These are phyloP conservation scores for Eurystomus glaucurus DNA, from an alignment of 2,797 vertebrate species.

Conservation along the genomic window DNA sequence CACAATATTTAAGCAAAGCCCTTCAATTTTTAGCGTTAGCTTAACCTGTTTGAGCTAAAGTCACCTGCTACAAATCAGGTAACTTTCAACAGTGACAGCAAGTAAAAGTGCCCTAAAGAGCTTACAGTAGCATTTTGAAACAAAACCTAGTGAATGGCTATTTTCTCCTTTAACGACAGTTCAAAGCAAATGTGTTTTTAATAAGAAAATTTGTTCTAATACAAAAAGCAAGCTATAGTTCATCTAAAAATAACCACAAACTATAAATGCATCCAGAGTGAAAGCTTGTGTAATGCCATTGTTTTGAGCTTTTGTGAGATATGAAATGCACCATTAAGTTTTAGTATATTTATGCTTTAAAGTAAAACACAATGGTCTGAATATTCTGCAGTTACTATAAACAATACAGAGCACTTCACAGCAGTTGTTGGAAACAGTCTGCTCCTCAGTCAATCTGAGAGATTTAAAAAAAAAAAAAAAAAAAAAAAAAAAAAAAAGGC, in stretches of 20 bases:
- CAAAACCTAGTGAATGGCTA: background rate
- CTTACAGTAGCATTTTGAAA: background rate
- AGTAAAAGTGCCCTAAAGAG: background rate
- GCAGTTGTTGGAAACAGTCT: constrained; percentile 17
- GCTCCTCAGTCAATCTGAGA: background rate
- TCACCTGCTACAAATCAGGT: background rate
- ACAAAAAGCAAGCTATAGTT: background rate
- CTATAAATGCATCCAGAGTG: constrained; percentile 7
- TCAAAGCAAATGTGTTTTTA: background rate
- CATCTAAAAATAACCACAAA: constrained; percentile 53
- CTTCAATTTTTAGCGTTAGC: background rate
- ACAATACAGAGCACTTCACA: constrained; percentile 39
- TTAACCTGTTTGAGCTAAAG: background rate
- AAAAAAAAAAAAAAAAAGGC: background rate
- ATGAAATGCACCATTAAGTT: constrained; percentile 52
- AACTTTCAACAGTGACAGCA: background rate
- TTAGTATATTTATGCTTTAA: constrained; percentile 59
- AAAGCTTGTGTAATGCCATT: constrained; percentile 11
- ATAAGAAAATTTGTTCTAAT: background rate
- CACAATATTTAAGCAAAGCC: background rate
- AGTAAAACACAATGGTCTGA: constrained; percentile 66
- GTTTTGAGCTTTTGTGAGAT: constrained; percentile 41
- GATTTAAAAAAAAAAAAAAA: background rate
- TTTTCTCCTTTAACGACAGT: background rate
- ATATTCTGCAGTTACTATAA: constrained; percentile 67